These are phyloP conservation scores for Ophioninae sp. DNA, from an alignment of 2,888 invertebrate species.

Conservation along the genomic window DNA sequence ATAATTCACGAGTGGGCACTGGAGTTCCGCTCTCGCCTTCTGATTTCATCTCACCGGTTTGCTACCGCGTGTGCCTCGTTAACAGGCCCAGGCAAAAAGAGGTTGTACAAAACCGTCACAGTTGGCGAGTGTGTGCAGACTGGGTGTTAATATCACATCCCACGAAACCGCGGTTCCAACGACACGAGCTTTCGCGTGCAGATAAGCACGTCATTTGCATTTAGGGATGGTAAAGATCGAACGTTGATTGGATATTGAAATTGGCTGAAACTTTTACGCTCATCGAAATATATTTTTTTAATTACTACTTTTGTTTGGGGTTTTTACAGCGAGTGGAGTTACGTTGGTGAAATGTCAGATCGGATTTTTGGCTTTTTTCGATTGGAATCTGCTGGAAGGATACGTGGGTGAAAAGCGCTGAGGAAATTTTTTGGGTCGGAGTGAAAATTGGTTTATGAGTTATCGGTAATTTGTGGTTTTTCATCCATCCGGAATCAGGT, in stretches of 20 bases:
- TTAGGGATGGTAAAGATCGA: conserved; percentile 28
- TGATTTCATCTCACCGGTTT: conserved; percentile 53
- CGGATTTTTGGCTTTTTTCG: too few relatives aligned
- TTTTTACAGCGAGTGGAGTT: neutral
- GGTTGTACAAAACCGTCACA: conserved; percentile 18
- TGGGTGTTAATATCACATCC: conserved; percentile 48
- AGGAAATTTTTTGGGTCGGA: too few relatives aligned
- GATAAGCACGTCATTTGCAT: conserved; percentile 59
- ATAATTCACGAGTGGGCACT: conserved; percentile 71
- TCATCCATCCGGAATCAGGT: too few relatives aligned
- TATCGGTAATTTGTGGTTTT: too few relatives aligned
- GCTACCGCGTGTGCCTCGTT: conserved; percentile 47
- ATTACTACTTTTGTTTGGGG: neutral
- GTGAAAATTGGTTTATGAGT: too few relatives aligned
- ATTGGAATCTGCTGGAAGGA: too few relatives aligned
- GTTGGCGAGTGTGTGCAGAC: conserved; percentile 33
- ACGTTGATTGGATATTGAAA: conserved; percentile 13
- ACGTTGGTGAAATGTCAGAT: too few relatives aligned
- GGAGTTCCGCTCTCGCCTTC: conserved; percentile 45
- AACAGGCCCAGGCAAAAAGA: conserved; percentile 39
- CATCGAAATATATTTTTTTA: conserved; percentile 25
- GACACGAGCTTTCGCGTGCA: conserved; percentile 59
- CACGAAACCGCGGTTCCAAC: conserved; percentile 44
- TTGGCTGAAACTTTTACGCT: conserved; percentile 13
- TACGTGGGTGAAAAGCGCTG: too few relatives aligned